These are phyloP conservation scores for Drosophila ustulata DNA, from an alignment of 2,888 invertebrate genomes.

Conservation along the genomic window DNA sequence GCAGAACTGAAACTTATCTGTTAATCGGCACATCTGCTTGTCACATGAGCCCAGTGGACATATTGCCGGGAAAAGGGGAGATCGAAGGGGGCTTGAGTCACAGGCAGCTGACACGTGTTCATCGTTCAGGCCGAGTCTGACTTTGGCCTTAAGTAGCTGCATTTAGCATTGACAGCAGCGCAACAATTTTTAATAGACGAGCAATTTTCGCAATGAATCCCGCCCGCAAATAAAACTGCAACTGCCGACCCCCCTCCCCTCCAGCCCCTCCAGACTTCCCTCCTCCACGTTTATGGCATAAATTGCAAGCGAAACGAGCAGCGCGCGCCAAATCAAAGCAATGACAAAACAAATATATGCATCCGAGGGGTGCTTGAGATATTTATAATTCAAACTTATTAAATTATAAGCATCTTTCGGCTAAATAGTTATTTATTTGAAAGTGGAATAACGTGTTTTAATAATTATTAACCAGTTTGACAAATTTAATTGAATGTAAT, in stretches of 20 bases:
- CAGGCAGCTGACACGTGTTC: constrained; percentile 67
- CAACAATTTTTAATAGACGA: constrained; percentile 66
- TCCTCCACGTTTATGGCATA: constrained; percentile 57
- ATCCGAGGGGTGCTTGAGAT: constrained; percentile 39
- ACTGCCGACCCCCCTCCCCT: neutral
- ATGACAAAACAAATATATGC: constrained; percentile 67
- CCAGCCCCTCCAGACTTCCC: neutral
- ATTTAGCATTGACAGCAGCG: constrained; percentile 58
- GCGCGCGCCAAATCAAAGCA: constrained; percentile 68
- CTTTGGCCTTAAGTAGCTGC: constrained; percentile 61
- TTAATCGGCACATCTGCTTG: constrained; percentile 80
- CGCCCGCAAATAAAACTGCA: constrained; percentile 33
- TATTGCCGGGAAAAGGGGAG: neutral
- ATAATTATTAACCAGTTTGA: too few species aligned
- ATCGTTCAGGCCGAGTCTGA: constrained; percentile 17
- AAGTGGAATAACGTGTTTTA: too few species aligned
- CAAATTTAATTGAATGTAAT: too few species aligned
- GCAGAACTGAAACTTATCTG: constrained; percentile 74
- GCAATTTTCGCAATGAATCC: constrained; percentile 43
- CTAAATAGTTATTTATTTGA: too few species aligned
- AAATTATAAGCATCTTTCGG: too few species aligned
- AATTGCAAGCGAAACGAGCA: constrained; percentile 71
- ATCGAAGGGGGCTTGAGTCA: constrained; percentile 22
- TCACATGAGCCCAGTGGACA: constrained; percentile 62
- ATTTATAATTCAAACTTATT: too few species aligned